phyloP scores from a whole-genome alignment of 2,888 invertebrate species.

The Drosophila dives region DNA sequence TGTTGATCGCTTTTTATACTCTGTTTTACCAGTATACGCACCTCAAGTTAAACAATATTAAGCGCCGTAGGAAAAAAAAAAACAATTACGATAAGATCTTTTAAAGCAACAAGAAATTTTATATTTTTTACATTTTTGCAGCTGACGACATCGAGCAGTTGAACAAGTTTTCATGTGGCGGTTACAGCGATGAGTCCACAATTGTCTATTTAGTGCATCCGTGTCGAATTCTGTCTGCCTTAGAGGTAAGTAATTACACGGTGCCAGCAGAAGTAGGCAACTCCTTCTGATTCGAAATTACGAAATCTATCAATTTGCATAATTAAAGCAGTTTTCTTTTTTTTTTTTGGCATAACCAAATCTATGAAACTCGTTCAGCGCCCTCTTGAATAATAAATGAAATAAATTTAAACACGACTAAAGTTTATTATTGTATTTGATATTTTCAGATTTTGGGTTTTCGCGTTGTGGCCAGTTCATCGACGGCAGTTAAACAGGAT shows the following conservation, averaged over 20 bases:
- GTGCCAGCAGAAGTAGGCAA: not conserved
- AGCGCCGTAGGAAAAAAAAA: conserved; percentile 6
- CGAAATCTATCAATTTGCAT: not conserved
- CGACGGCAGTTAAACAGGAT: conserved; percentile 93
- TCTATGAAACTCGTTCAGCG: not conserved
- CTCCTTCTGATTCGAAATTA: not conserved
- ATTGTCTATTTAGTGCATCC: conserved; percentile 95
- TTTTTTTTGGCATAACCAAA: not conserved
- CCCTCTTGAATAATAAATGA: not conserved
- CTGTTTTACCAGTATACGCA: conserved; percentile 45
- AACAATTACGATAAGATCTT: conserved; percentile 34
- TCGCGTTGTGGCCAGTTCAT: conserved; percentile 94
- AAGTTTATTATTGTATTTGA: conserved; percentile 1
- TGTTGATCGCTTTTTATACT: conserved; percentile 45
- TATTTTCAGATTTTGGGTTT: conserved; percentile 90
- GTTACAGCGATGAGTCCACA: conserved; percentile 93
- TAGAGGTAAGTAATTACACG: conserved; percentile 86
- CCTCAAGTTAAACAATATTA: conserved; percentile 29
- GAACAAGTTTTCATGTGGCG: conserved; percentile 92
- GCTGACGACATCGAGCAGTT: conserved; percentile 93
- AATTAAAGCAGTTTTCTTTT: not conserved
- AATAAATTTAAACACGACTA: not conserved
- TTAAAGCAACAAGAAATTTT: conserved; percentile 9
- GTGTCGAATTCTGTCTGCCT: conserved; percentile 93
- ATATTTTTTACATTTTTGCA: conserved; percentile 81